Percentiles rank a stretch among this genome's conserved stretches.
These are phyloP conservation scores for Parasteatoda lunata DNA, from an alignment of 2,888 invertebrate species.

Conservation along the genomic window DNA sequence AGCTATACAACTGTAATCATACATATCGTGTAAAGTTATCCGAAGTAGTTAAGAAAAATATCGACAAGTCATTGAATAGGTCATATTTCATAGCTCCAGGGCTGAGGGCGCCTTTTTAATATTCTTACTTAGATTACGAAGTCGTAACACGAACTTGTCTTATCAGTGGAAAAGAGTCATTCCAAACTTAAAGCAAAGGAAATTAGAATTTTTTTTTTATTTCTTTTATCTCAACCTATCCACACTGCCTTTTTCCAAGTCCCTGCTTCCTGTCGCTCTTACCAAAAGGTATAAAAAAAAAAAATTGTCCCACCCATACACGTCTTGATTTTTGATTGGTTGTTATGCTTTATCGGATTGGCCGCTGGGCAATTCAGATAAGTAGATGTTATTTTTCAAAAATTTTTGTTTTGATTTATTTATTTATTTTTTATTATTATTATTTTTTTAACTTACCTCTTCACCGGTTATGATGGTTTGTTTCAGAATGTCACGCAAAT, in stretches of 20 bases:
- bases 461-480: constrained; percentile 28
- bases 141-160: constrained; percentile 51
- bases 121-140: constrained; percentile 6
- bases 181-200: constrained; percentile 42
- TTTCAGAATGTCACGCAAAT: constrained; percentile 46
- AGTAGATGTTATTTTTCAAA: constrained; percentile 36
- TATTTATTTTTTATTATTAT: not conserved
- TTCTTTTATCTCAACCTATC: constrained; percentile 24
- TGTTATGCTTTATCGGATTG: constrained; percentile 37
- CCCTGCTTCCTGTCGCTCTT: constrained; percentile 33
- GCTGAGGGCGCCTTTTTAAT: constrained; percentile 24
- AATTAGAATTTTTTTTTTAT: constrained; percentile 50
- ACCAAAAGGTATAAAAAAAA: constrained; percentile 25
- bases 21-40: no score
- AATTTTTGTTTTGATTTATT: no score
- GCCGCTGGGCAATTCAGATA: constrained; percentile 62
- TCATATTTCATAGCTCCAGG: constrained; percentile 35
- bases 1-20: no score
- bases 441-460: constrained; percentile 22
- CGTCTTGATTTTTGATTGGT: constrained; percentile 65
- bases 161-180: constrained; percentile 35
- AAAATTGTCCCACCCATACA: constrained; percentile 54
- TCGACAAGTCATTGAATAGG: constrained; percentile 27
- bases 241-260: constrained; percentile 11
- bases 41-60: not conserved